These are phyloP conservation scores for Asbolus verrucosus DNA, from an alignment of 1,140 invertebrate genomes.

Conservation along the genomic window DNA sequence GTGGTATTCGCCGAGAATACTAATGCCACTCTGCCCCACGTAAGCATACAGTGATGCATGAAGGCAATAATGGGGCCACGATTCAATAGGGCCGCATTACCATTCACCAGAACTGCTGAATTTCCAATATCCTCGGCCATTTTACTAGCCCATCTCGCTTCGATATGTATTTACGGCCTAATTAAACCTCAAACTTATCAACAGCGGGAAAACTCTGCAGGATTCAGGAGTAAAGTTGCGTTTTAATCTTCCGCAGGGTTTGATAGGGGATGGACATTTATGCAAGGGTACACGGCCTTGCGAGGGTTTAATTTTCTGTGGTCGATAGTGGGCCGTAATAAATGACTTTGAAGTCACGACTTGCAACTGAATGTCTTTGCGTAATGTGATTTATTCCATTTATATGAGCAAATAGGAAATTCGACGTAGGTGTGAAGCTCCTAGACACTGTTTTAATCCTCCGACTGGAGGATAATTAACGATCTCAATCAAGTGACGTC, in stretches of 20 bases:
- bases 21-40: constrained; percentile 9
- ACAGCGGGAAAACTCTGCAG: constrained; percentile 3
- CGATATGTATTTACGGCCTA: constrained; percentile 15
- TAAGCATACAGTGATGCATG: constrained; percentile 9
- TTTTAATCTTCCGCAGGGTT: background rate
- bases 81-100: constrained; percentile 20
- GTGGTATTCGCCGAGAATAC: constrained; percentile 6
- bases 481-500: constrained; percentile 25
- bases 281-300: constrained; percentile 14
- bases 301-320: constrained; percentile 14
- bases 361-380: constrained; percentile 33
- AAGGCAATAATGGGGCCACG: background rate
- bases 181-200: constrained; percentile 19
- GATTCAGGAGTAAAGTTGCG: background rate
- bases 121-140: constrained; percentile 4
- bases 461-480: constrained; percentile 21
- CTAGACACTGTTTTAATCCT: constrained; percentile 14
- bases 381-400: constrained; percentile 14
- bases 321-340: constrained; percentile 11
- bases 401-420: constrained; percentile 9
- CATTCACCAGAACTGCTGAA: constrained; percentile 21
- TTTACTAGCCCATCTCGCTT: background rate
- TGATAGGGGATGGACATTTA: background rate
- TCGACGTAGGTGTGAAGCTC: constrained; percentile 12
- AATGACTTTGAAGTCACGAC: constrained; percentile 1